Evolutionary conservation across 2,797 vertebrate genomes (phyloP).

Genomic region (Megalops cyprinoides): DNA sequence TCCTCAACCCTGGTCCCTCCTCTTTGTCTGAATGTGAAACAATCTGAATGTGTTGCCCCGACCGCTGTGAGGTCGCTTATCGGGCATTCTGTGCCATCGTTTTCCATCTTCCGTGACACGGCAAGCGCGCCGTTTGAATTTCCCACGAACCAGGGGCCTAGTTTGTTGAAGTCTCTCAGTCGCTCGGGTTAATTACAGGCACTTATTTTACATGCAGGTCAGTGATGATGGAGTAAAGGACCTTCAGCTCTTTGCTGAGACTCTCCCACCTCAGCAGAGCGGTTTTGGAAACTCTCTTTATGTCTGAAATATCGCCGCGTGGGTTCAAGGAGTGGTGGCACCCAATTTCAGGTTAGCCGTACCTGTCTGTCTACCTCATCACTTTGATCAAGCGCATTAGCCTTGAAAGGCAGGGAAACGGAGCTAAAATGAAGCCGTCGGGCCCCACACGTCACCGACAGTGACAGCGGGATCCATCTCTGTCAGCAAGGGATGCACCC

Average conservation of each 20-base stretch:
- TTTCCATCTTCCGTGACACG: too few species aligned
- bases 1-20: too few species aligned
- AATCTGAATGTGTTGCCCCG: too few species aligned
- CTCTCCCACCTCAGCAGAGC: not conserved
- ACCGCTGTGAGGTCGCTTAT: too few species aligned
- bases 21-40: too few species aligned
- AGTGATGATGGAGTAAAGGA: not conserved
- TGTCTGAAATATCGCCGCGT: not conserved
- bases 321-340: not conserved
- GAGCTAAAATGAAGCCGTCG: slow-evolving; percentile 41
- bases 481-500: slow-evolving; percentile 34
- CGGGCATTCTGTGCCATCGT: too few species aligned
- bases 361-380: not conserved
- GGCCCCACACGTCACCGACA: slow-evolving; percentile 26
- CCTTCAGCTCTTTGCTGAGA: not conserved
- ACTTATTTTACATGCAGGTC: not conserved
- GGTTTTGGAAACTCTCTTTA: not conserved
- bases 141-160: too few species aligned
- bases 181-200: not conserved
- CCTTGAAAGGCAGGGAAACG: slow-evolving; percentile 35
- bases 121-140: too few species aligned
- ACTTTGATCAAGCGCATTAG: slow-evolving; percentile 45
- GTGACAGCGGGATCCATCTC: slow-evolving; percentile 47
- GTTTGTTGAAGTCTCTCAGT: not conserved
- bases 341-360: not conserved